Conservation (phyloP, 2,888 invertebrate genomes). For the Margaritifera margaritifera region DNA sequence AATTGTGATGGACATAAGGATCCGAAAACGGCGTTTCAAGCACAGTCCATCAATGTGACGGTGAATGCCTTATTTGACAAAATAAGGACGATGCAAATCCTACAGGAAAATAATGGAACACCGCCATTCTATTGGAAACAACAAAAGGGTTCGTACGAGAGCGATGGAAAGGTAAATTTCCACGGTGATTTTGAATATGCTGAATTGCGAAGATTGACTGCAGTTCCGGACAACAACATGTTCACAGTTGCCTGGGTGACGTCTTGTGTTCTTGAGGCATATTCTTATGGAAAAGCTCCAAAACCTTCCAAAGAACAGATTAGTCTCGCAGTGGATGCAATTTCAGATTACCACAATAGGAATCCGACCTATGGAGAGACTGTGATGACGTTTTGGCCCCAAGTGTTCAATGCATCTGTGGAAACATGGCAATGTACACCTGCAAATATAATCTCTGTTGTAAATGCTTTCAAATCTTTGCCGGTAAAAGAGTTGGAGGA, state of each 20-base stretch:
- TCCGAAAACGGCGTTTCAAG: too few relatives aligned
- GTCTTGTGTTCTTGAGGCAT: constrained; percentile 39
- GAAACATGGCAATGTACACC: constrained; percentile 48
- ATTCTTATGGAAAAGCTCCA: constrained; percentile 33
- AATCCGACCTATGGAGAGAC: constrained; percentile 46
- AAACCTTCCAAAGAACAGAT: constrained; percentile 31
- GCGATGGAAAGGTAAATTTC: constrained; percentile 54
- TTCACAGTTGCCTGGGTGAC: constrained; percentile 52
- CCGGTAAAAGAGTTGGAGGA: constrained; percentile 44
- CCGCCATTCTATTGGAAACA: constrained; percentile 43
- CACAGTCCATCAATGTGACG: too few relatives aligned
- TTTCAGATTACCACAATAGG: constrained; percentile 41
- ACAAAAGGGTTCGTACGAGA: constrained; percentile 50
- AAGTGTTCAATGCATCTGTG: constrained; percentile 40
- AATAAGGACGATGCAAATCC: too few relatives aligned
- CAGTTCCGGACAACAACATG: constrained; percentile 51
- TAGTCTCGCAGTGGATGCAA: constrained; percentile 32
- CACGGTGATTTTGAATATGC: constrained; percentile 44
- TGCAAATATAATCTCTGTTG: constrained; percentile 38
- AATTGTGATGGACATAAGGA: too few relatives aligned
- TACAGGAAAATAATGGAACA: neutral
- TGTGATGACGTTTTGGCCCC: constrained; percentile 57
- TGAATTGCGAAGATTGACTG: constrained; percentile 34
- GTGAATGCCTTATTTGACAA: too few relatives aligned
- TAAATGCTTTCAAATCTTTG: constrained; percentile 33